Conservation (phyloP, 2,888 invertebrate species). For the Drosophila birchii region DNA sequence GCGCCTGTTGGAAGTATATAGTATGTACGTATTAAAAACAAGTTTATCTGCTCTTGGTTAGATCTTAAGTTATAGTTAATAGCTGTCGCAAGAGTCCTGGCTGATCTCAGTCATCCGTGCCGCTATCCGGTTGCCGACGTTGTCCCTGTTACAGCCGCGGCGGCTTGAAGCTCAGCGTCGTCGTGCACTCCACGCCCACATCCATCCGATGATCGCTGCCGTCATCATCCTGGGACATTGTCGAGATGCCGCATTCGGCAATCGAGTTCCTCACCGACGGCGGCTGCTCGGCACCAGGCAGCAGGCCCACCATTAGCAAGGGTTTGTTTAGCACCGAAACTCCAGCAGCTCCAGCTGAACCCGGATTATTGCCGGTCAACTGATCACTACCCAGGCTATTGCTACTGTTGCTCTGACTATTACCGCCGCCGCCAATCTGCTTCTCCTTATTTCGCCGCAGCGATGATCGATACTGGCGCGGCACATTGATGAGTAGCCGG, state of each 20-base stretch:
- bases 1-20: conserved; percentile 27
- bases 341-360: conserved; percentile 29
- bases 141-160: conserved; percentile 73
- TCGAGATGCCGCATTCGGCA: conserved; percentile 71
- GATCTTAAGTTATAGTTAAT: conserved; percentile 21
- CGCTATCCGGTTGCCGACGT: conserved; percentile 11
- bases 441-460: conserved; percentile 87
- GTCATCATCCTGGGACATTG: conserved; percentile 46
- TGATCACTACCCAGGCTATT: conserved; percentile 66
- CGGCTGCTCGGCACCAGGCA: conserved; percentile 73
- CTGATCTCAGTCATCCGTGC: conserved; percentile 21
- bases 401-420: conserved; percentile 72
- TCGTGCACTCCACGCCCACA: conserved; percentile 64
- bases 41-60: conserved; percentile 22
- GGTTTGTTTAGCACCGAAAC: conserved; percentile 64
- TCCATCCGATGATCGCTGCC: conserved; percentile 64
- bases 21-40: conserved; percentile 29
- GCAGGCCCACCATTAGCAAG: conserved; percentile 63
- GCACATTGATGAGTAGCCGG: conserved; percentile 85
- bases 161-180: conserved; percentile 70
- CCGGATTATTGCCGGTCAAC: conserved; percentile 47
- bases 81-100: conserved; percentile 13
- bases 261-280: conserved; percentile 80
- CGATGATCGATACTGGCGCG: conserved; percentile 86
- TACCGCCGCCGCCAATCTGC: conserved; percentile 79